These are phyloP conservation scores for Helicoverpa zea DNA, from an alignment of 1,140 invertebrate genomes.

Conservation along the genomic window DNA sequence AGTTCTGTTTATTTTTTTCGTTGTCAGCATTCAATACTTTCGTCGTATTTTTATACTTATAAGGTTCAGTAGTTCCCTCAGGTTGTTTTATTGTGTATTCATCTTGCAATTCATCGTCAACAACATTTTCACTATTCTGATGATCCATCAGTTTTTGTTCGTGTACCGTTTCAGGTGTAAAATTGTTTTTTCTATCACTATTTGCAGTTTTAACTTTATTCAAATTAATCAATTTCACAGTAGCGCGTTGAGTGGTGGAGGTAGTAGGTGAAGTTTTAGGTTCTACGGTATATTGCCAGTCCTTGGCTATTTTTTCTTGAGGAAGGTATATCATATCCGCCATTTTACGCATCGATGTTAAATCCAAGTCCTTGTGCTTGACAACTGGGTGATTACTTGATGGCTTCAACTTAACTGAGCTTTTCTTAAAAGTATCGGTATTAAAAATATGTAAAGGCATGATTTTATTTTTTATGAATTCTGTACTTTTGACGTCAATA, in stretches of 20 bases:
- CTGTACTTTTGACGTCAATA: constrained; percentile 55
- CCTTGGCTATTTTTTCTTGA: constrained; percentile 19
- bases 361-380: constrained; percentile 23
- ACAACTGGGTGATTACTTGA: neutral
- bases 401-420: neutral
- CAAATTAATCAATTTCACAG: too few species aligned
- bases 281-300: neutral
- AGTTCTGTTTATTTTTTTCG: neutral
- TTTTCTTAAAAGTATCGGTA: constrained; percentile 35
- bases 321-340: constrained; percentile 38
- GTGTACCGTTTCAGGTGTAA: neutral
- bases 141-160: neutral
- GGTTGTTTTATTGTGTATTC: constrained; percentile 9
- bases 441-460: constrained; percentile 32
- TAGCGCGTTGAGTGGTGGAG: too few species aligned
- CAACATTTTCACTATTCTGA: constrained; percentile 21
- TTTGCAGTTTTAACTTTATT: neutral
- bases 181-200: neutral
- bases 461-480: constrained; percentile 59
- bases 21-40: neutral
- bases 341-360: constrained; percentile 50
- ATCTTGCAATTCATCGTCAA: constrained; percentile 45
- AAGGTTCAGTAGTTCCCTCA: neutral
- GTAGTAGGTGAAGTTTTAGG: neutral
- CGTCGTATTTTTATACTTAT: neutral